These are phyloP conservation scores for Nerophis lumbriciformis DNA, from an alignment of 2,113 vertebrate species.

Conservation along the genomic window DNA sequence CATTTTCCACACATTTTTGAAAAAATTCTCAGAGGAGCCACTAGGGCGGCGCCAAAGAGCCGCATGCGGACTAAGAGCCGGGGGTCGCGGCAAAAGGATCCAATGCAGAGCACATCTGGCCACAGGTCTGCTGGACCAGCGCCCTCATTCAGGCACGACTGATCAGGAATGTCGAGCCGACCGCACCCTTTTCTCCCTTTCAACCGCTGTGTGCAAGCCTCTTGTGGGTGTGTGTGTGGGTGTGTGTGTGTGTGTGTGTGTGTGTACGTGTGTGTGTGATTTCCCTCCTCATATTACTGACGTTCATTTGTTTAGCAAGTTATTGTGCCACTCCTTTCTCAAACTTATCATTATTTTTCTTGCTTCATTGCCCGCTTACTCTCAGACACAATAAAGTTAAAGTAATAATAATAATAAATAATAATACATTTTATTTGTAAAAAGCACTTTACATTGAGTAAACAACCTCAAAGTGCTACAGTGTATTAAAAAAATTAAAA, in stretches of 20 bases:
- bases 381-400: not conserved
- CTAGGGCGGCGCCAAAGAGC: too few species aligned
- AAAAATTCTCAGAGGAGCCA: too few species aligned
- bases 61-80: too few species aligned
- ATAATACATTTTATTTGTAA: too few species aligned
- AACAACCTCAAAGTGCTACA: too few species aligned
- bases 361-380: not conserved
- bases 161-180: conserved; percentile 62
- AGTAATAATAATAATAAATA: too few species aligned
- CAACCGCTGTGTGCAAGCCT: conserved; percentile 50
- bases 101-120: conserved; percentile 47
- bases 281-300: conserved; percentile 52
- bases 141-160: conserved; percentile 49
- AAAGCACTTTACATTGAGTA: too few species aligned
- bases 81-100: not conserved
- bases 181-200: conserved; percentile 59
- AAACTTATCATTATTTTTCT: conserved; percentile 32
- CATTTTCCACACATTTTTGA: too few species aligned
- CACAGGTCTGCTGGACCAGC: conserved; percentile 39
- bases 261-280: conserved; percentile 34
- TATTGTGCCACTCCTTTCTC: conserved; percentile 45
- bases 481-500: too few species aligned
- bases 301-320: conserved; percentile 45
- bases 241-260: conserved; percentile 11
- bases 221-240: conserved; percentile 31